Evolutionary conservation across 2,888 invertebrate genomes (phyloP).

Genomic region (Plusia festucae): DNA sequence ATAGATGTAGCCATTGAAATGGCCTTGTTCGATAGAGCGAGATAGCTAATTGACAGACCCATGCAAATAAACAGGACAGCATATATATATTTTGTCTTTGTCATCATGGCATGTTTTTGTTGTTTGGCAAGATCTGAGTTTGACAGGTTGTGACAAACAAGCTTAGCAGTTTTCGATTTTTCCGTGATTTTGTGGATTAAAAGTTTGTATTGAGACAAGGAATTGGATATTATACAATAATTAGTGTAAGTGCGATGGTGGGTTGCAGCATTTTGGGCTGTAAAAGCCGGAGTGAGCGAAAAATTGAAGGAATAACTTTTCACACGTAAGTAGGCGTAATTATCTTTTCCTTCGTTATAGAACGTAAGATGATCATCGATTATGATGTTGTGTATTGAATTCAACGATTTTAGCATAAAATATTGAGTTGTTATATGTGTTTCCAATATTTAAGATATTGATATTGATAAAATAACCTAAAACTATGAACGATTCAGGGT

Average conservation of each 20-base stretch:
- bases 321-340: too few species aligned
- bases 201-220: background rate
- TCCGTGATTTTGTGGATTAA: slow-evolving; percentile 1
- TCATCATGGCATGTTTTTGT: background rate
- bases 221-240: background rate
- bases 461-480: too few species aligned
- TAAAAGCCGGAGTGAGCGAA: too few species aligned
- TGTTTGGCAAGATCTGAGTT: too few species aligned
- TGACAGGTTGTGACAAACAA: too few species aligned
- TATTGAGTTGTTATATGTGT: too few species aligned
- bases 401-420: too few species aligned
- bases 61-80: background rate
- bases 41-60: background rate
- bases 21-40: background rate
- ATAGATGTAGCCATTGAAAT: background rate
- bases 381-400: too few species aligned
- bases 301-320: too few species aligned
- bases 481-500: slow-evolving; percentile 1
- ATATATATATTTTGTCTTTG: background rate
- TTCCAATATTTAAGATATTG: too few species aligned
- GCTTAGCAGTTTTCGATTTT: background rate
- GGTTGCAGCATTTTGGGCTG: background rate
- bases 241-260: background rate
- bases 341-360: too few species aligned
- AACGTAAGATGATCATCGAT: too few species aligned